phyloP scores from a whole-genome alignment of 64 coral and sea anemone species.

The Platygyra sinensis region DNA sequence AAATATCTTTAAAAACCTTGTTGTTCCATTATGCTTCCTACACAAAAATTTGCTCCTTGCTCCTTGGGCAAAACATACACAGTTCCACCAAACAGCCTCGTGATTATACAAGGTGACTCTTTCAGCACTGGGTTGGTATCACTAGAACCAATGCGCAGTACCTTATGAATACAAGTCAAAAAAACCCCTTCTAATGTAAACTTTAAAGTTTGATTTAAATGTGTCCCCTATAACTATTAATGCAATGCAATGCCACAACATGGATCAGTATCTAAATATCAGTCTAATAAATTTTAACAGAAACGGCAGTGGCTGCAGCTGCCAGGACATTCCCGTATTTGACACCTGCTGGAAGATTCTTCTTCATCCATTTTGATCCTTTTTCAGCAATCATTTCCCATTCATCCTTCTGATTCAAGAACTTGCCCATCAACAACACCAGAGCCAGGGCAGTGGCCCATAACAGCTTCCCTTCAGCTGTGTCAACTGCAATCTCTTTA shows the following conservation, averaged over 20 bases:
- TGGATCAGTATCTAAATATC: background rate
- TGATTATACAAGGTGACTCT: no score
- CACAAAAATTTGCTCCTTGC: no score
- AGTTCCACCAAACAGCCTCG: no score
- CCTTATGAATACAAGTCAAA: no score
- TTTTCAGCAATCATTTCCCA: slow-evolving; percentile 72
- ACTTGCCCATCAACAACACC: slow-evolving; percentile 56
- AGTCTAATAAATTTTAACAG: background rate
- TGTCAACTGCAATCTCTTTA: slow-evolving; percentile 7
- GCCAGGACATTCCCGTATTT: background rate
- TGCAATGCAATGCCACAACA: no score
- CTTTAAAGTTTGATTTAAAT: no score
- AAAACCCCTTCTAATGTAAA: no score
- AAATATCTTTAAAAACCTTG: no score
- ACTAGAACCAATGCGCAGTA: no score
- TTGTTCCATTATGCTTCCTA: no score
- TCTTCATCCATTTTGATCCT: slow-evolving; percentile 61
- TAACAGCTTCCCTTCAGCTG: slow-evolving; percentile 9
- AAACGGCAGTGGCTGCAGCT: background rate
- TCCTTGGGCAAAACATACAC: no score
- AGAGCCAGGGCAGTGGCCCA: slow-evolving; percentile 81
- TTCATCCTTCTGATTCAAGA: slow-evolving; percentile 55
- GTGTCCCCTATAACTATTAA: background rate
- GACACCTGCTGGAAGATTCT: background rate
- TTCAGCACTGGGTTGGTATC: no score